phyloP scores from a whole-genome alignment of 23 tunicate species.

The Ascidia mentula region DNA sequence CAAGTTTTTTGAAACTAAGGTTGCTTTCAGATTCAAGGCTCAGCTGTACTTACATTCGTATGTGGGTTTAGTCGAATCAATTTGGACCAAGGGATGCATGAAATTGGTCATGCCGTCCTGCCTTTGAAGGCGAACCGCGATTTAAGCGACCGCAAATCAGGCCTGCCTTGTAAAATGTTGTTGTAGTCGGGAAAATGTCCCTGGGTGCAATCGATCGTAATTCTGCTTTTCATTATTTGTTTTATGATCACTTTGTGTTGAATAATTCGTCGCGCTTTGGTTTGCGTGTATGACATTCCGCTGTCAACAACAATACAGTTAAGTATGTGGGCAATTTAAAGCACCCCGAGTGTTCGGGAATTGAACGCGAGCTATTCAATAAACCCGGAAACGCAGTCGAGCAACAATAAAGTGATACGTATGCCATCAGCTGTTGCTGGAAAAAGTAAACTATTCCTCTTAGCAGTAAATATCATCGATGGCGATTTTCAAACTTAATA shows the following conservation, averaged over 20 bases:
- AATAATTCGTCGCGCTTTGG: no score
- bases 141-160: background rate
- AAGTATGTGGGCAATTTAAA: background rate
- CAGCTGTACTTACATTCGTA: no score
- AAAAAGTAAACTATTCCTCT: no score
- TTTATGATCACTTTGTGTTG: no score
- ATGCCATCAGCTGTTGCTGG: background rate
- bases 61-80: background rate
- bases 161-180: background rate
- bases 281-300: background rate
- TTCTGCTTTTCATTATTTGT: no score
- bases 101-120: slow-evolving; percentile 2
- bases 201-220: no score
- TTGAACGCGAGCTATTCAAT: background rate
- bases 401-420: background rate
- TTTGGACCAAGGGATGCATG: background rate
- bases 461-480: no score
- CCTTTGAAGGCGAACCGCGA: no score
- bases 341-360: background rate
- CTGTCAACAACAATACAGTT: background rate
- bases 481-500: no score
- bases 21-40: no score
- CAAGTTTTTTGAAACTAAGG: no score
- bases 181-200: no score
- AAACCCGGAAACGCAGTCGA: slow-evolving; percentile 10